Percentiles rank a stretch among this genome's conserved stretches.
Conservation (phyloP, 2,113 vertebrate genomes). For the Bubalus kerabau region DNA sequence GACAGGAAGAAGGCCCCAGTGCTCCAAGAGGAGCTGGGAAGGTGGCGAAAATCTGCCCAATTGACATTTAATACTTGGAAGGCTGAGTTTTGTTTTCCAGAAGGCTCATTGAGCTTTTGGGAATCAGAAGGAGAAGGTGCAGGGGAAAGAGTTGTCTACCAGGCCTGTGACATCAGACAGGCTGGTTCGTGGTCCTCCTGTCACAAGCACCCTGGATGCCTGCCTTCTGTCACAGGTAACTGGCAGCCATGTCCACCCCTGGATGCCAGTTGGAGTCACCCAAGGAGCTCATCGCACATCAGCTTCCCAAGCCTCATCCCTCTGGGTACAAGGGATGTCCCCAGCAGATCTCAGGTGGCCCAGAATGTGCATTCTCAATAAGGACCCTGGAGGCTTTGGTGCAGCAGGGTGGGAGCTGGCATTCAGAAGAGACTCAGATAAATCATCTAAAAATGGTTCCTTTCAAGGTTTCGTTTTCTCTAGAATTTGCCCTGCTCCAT, state of each 20-base stretch:
- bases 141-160: background rate
- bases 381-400: background rate
- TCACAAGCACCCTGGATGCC: too few relatives aligned
- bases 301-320: background rate
- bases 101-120: background rate
- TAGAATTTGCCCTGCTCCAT: background rate
- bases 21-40: too few relatives aligned
- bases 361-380: background rate
- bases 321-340: rapidly evolving
- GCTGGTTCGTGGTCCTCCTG: background rate
- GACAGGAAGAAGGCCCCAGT: background rate
- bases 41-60: background rate
- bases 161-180: background rate
- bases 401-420: background rate
- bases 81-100: background rate
- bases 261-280: background rate
- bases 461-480: background rate
- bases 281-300: background rate
- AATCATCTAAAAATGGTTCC: background rate
- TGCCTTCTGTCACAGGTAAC: background rate
- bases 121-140: too few relatives aligned
- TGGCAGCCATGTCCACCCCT: background rate
- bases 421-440: background rate
- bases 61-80: background rate
- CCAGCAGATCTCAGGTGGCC: background rate